These are phyloP conservation scores for Conger conger DNA, from an alignment of 2,113 vertebrate genomes.

Conservation along the genomic window DNA sequence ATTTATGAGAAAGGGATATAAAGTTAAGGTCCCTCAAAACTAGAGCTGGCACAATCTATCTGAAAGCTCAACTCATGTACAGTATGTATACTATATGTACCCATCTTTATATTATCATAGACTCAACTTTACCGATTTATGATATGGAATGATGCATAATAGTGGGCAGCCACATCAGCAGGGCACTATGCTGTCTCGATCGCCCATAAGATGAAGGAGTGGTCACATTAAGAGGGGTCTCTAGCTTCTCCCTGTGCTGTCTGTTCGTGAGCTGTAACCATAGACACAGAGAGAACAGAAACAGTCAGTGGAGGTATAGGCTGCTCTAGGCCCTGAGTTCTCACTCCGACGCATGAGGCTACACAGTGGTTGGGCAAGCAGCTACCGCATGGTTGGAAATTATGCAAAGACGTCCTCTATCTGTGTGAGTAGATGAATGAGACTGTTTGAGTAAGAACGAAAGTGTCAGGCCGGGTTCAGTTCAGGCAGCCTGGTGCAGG, in stretches of 20 bases:
- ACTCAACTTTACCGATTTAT: background rate
- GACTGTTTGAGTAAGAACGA: background rate
- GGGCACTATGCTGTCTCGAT: background rate
- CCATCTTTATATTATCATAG: no score
- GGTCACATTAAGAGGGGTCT: background rate
- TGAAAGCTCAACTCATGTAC: background rate
- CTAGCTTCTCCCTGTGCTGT: no score
- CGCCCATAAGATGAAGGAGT: background rate
- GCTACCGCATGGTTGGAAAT: background rate
- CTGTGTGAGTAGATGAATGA: background rate
- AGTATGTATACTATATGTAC: background rate
- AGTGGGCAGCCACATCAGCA: background rate
- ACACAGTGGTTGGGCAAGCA: constrained; percentile 5
- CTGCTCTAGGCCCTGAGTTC: background rate
- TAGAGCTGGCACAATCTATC: background rate
- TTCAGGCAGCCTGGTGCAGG: background rate
- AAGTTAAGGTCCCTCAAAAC: background rate
- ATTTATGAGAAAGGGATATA: no score
- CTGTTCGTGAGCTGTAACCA: no score
- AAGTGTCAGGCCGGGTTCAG: background rate
- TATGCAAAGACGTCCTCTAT: background rate
- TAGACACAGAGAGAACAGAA: background rate
- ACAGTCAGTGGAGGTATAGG: background rate
- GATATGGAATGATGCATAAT: background rate
- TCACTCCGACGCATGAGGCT: background rate